Evolutionary conservation across 2,888 invertebrate species (phyloP), one percentile per base, ranked within the genome.

Genomic region (Meteorus colon): DNA sequence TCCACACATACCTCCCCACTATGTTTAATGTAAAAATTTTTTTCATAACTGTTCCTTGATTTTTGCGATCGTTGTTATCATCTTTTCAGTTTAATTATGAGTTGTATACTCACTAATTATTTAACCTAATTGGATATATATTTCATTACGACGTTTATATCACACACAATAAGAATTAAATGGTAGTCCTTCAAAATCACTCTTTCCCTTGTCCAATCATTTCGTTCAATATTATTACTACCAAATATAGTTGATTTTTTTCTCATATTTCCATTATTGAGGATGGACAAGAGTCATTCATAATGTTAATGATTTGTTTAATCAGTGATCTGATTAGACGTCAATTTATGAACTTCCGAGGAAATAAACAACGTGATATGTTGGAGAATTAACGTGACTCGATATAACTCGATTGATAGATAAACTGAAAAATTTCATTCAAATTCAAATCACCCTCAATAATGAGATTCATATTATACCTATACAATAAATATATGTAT

Each of bases 351-450:
- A 66, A 70, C 55, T 5, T 67, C 62, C 62, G 67, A 19, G 5
- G 1, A 34, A 62, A 74, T 72, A 77, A 74, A 67, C 59, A 45
- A 74, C 48, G 60, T 63, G 77, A 77, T 77, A 77, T 77, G 77
- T 75, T 73, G 75, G 68, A 71, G 62, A 68, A 68, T 69, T 48
- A 27, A 65, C 19, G 41, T 10, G 14, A 19, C 14, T 19, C 8
- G 45, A 41, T 73, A 16, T 10, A 70, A 29, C 16, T 41, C 19
- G 6, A 24, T 62, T 34, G 12, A 19, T 63, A 66, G 12, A 16
- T 24, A 16, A 48, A 19, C 45, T 19, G 24, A 48, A 34, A 70
- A 75, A 63, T 62, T 63, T 75, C 34, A 55, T 34, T 34, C n/a
- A 19, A 45, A 59, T 74, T 27, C 6, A 37, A 45, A 71, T 60